These are phyloP conservation scores for Gadus chalcogrammus DNA, from an alignment of 2,113 vertebrate genomes.

Conservation along the genomic window DNA sequence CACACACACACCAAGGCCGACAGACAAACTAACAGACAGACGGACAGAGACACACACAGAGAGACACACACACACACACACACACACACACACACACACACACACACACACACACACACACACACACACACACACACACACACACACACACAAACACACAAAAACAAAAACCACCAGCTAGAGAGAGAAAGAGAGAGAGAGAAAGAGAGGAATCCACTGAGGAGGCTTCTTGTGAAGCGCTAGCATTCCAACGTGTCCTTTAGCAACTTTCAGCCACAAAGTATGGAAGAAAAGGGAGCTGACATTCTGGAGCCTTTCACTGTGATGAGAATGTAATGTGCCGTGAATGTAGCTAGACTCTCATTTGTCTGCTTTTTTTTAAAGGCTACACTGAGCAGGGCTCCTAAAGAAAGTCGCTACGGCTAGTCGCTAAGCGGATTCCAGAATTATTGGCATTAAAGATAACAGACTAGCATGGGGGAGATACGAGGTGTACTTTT, in stretches of 20 bases:
- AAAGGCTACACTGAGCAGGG: too few species aligned
- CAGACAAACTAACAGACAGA: too few species aligned
- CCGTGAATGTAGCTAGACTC: slow-evolving; percentile 27
- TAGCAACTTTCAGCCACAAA: slow-evolving; percentile 28
- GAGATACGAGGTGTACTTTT: too few species aligned
- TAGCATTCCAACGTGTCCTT: slow-evolving; percentile 34
- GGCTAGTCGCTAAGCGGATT: too few species aligned
- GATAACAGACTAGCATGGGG: too few species aligned
- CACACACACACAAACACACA: slow-evolving; percentile 19
- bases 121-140: background rate
- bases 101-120: slow-evolving; percentile 14
- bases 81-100: slow-evolving; percentile 1
- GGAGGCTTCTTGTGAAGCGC: slow-evolving; percentile 34
- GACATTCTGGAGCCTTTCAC: slow-evolving; percentile 24
- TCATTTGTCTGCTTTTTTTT: too few species aligned
- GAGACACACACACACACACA: background rate
- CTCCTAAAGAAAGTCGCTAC: too few species aligned
- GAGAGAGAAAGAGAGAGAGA: too few species aligned
- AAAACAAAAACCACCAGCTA: background rate
- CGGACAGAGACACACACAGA: background rate
- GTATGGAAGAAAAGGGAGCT: slow-evolving; percentile 39
- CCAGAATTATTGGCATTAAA: too few species aligned
- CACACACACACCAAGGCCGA: too few species aligned
- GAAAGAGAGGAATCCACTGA: slow-evolving; percentile 19
- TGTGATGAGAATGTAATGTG: slow-evolving; percentile 33